phyloP scores from a whole-genome alignment of 2,797 vertebrate genomes.

The Oreochromis mossambicus region DNA sequence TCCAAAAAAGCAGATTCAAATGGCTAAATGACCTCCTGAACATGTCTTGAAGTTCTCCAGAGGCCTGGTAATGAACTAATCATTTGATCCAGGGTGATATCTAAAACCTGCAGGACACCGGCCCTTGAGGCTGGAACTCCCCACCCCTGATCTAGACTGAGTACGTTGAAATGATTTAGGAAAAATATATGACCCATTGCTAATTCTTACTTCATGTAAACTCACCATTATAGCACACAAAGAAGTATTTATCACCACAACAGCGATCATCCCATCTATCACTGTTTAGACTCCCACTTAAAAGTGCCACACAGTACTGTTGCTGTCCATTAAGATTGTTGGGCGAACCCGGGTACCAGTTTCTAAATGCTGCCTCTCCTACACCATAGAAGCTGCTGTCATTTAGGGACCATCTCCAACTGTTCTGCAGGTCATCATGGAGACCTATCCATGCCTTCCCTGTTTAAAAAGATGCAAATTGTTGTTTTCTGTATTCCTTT shows the following conservation, averaged over 20 bases:
- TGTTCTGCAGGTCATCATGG: constrained; percentile 7
- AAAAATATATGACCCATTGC: not conserved
- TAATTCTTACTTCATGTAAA: not conserved
- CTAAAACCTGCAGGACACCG: no score
- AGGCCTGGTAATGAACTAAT: no score
- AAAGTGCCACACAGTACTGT: constrained; percentile 5
- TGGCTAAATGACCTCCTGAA: no score
- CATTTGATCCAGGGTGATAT: no score
- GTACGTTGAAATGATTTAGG: rapidly evolving
- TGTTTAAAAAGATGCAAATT: not conserved
- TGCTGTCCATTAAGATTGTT: not conserved
- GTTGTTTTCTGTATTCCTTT: no score
- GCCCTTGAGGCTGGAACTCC: not conserved
- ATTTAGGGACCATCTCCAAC: constrained; percentile 44
- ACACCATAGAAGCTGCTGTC: constrained; percentile 18
- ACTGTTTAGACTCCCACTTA: rapidly evolving
- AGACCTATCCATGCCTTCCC: not conserved
- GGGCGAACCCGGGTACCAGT: not conserved
- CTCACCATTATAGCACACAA: constrained; percentile 48
- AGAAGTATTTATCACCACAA: rapidly evolving
- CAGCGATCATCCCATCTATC: not conserved
- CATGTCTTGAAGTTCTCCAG: no score
- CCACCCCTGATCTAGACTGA: not conserved
- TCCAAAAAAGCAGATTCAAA: not conserved
- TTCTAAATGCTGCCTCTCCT: constrained; percentile 12